phyloP scores from a whole-genome alignment of 1,140 invertebrate species.

The Pomacea maculata region DNA sequence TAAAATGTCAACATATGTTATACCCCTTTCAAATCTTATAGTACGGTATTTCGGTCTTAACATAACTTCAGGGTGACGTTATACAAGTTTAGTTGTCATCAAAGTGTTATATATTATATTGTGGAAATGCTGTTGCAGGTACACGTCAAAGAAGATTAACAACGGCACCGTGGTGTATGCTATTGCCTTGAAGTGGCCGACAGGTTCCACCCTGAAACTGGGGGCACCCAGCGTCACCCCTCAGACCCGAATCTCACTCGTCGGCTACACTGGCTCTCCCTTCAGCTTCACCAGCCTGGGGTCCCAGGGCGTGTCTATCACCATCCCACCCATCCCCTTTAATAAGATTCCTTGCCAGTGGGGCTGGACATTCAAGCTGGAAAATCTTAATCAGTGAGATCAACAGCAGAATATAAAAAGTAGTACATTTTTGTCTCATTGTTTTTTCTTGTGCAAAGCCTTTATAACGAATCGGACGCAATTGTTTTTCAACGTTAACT shows the following conservation, averaged over 20 bases:
- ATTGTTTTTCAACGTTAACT: no score
- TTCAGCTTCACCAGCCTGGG: constrained; percentile 22
- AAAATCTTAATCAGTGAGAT: constrained; percentile 3
- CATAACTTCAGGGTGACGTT: no score
- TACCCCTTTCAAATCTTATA: no score
- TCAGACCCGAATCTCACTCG: constrained; percentile 33
- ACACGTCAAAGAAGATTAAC: constrained; percentile 67
- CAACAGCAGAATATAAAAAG: no score
- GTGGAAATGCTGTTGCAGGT: constrained; percentile 35
- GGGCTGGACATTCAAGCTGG: constrained; percentile 47
- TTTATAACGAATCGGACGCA: no score
- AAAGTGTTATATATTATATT: no score
- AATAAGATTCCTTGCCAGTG: constrained; percentile 43
- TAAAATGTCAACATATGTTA: no score
- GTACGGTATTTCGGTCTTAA: no score
- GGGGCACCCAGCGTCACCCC: constrained; percentile 28
- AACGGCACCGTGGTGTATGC: constrained; percentile 72
- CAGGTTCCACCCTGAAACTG: constrained; percentile 26
- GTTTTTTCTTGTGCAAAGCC: no score
- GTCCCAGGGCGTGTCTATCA: constrained; percentile 35
- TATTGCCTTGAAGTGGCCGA: constrained; percentile 63
- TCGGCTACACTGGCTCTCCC: constrained; percentile 35
- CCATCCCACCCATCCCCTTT: constrained; percentile 37
- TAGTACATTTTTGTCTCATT: no score
- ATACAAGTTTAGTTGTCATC: no score